These are phyloP conservation scores for Morus bassanus DNA, from an alignment of 2,797 vertebrate species.

Conservation along the genomic window DNA sequence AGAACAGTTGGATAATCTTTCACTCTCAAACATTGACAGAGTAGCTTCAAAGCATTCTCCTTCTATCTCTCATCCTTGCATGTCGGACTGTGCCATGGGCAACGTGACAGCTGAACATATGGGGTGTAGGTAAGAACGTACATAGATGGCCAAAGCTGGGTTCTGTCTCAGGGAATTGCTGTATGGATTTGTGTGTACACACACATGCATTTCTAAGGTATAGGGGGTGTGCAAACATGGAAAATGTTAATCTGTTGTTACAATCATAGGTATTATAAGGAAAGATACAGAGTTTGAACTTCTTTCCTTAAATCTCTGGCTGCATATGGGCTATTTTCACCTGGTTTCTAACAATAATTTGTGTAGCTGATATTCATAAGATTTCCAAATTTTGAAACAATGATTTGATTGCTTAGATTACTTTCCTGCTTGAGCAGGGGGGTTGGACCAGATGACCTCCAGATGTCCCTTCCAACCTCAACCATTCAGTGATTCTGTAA, in stretches of 20 bases:
- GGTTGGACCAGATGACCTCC: background rate
- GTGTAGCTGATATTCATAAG: background rate
- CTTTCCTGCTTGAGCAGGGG: background rate
- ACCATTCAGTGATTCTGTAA: background rate
- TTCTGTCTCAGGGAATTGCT: background rate
- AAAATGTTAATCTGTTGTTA: background rate
- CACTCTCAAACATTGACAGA: constrained; percentile 19
- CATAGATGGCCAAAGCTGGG: background rate
- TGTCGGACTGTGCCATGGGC: background rate
- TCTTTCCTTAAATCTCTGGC: background rate
- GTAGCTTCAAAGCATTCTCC: constrained; percentile 64
- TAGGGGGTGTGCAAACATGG: accelerated
- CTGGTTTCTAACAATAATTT: background rate
- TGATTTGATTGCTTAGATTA: background rate
- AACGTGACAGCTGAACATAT: constrained; percentile 12
- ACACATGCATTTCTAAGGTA: background rate
- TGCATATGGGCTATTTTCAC: background rate
- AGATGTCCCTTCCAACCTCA: background rate
- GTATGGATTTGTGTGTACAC: background rate
- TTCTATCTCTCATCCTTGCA: constrained; percentile 23
- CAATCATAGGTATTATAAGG: background rate
- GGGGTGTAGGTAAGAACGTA: background rate
- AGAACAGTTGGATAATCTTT: constrained; percentile 65
- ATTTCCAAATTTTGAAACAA: background rate
- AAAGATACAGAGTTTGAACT: background rate